Percentiles rank a stretch among this genome's conserved stretches.
phyloP scores from a whole-genome alignment of 1,140 invertebrate species.

The Bombus superbus region DNA sequence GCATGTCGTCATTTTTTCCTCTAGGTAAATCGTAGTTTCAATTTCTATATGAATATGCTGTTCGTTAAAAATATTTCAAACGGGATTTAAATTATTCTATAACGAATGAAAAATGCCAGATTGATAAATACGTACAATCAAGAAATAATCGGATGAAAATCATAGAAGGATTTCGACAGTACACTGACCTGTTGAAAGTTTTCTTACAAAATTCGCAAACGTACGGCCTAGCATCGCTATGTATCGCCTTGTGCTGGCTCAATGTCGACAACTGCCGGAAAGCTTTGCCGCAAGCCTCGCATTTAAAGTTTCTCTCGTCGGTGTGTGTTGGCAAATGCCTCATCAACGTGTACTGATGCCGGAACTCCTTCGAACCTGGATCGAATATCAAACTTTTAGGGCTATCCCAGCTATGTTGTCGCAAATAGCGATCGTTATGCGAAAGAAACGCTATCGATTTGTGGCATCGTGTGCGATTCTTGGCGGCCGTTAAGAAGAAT shows the following conservation, averaged over 20 bases:
- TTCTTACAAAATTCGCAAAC: slow-evolving; percentile 89
- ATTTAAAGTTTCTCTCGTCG: slow-evolving; percentile 92
- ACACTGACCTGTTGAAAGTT: slow-evolving; percentile 86
- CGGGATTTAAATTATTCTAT: not conserved
- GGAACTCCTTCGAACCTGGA: slow-evolving; percentile 87
- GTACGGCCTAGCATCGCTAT: slow-evolving; percentile 88
- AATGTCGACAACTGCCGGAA: slow-evolving; percentile 90
- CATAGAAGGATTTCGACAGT: not conserved
- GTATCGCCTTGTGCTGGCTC: slow-evolving; percentile 89
- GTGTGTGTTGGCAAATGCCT: slow-evolving; percentile 92
- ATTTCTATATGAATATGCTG: not conserved
- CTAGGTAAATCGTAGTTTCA: not conserved
- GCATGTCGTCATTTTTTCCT: not conserved
- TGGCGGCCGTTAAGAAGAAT: not conserved
- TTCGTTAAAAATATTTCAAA: not conserved
- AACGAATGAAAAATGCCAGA: not conserved
- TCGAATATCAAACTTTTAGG: slow-evolving; percentile 48
- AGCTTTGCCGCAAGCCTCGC: slow-evolving; percentile 90
- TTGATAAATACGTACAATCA: not conserved
- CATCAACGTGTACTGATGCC: slow-evolving; percentile 90
- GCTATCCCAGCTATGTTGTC: not conserved
- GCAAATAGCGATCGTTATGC: not conserved
- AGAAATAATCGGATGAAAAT: not conserved
- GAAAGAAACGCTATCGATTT: not conserved
- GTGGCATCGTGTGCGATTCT: not conserved